These are phyloP conservation scores for Phanerotoma sp. DNA, from an alignment of 2,888 invertebrate species.

Conservation along the genomic window DNA sequence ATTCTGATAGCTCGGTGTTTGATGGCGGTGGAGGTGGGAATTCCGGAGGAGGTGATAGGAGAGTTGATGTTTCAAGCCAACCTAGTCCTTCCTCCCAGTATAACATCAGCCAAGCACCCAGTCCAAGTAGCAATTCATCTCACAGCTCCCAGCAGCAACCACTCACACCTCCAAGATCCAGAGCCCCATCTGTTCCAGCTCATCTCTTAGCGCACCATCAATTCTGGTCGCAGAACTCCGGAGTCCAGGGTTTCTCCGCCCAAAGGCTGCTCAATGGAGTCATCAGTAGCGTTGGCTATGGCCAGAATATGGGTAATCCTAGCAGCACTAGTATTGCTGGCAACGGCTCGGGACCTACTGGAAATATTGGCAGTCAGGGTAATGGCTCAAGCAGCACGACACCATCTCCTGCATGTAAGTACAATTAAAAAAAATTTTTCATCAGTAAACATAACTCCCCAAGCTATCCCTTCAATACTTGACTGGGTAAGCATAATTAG, in stretches of 20 bases:
- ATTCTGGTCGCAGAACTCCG: slow-evolving; percentile 54
- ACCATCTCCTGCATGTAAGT: slow-evolving; percentile 34
- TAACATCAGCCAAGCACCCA: slow-evolving; percentile 47
- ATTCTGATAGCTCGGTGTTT: slow-evolving; percentile 62
- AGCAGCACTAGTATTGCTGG: slow-evolving; percentile 34
- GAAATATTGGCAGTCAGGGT: slow-evolving; percentile 35
- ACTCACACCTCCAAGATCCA: slow-evolving; percentile 44
- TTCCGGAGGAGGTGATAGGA: slow-evolving; percentile 45
- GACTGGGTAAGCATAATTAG: too few species aligned
- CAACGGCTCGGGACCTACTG: slow-evolving; percentile 24
- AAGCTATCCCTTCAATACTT: too few species aligned
- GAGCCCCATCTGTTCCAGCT: slow-evolving; percentile 60
- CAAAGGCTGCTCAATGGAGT: slow-evolving; percentile 55
- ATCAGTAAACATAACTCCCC: too few species aligned
- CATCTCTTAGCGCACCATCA: slow-evolving; percentile 60
- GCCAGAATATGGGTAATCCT: slow-evolving; percentile 46
- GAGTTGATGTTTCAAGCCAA: slow-evolving; percentile 28
- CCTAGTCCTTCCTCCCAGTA: slow-evolving; percentile 54
- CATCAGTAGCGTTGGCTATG: slow-evolving; percentile 52
- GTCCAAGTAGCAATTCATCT: slow-evolving; percentile 45
- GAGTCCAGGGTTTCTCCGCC: slow-evolving; percentile 52
- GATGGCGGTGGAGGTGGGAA: slow-evolving; percentile 58
- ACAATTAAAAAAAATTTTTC: not conserved
- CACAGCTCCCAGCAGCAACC: slow-evolving; percentile 30
- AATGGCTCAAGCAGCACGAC: slow-evolving; percentile 38